Evolutionary conservation across 2,797 vertebrate species (phyloP), one percentile per base, ranked within the genome.

Genomic region (Sternarchorhynchus goeldii): DNA sequence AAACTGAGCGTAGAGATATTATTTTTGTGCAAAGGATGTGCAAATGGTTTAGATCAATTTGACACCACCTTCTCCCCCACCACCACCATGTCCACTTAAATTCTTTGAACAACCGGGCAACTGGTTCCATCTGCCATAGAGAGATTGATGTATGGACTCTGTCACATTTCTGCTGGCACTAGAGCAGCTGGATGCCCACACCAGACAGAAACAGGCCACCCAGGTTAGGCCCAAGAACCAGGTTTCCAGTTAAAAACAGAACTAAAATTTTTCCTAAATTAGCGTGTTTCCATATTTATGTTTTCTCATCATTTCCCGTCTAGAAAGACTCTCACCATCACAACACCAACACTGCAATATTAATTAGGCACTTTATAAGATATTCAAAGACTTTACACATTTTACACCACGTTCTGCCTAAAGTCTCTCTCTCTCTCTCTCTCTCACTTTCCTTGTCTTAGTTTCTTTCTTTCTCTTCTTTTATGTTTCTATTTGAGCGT

Each of bases 1-100:
- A 55, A 14, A 4, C 18, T 14, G 20, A 21, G 60, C 18, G 41
- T 55, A 53, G 31, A 57, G 55, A 58, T 71, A 75, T 55, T 63
- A 64, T 75, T 55, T 50, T 64, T 62, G 8, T 75, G 25, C 59
- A 64, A 59, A 53, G 45, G 62, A 75, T 75, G 73, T 75, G 62
- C 62, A 55, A 75, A 66, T 57, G 31, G 32, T 57, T 53, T 75
- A 50, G 50, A 66, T 56, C 56, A 12, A 39, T 66, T 66, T 4
- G 16, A 5, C 5, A n/a, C 45, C 45, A 1, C 45, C 34, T 36
- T 6, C 4, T 6, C 34, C 34, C 2, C 34, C 25, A 25, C 34
- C 34, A 36, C 34, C 34, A 2, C 45, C 25, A 25, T 25, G 25
- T 25, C 45, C 45, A 2, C 4, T 32, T 74, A 21, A 25, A 71